Percentiles rank a stretch among this genome's conserved stretches.
phyloP scores from a whole-genome alignment of 1,140 invertebrate species.

The Magallana gigas region DNA sequence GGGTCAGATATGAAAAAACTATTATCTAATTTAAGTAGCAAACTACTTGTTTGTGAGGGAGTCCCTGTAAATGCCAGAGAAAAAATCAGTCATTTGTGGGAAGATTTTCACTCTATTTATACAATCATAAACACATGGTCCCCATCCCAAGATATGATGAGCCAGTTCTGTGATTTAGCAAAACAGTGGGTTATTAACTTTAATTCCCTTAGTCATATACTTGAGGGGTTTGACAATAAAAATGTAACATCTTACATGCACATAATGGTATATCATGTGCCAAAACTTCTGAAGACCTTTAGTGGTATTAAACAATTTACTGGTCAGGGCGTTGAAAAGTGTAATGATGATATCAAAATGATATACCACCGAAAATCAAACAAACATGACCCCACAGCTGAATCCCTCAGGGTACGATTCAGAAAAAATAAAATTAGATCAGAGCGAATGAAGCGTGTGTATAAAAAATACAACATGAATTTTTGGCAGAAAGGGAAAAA shows the following conservation, averaged over 20 bases:
- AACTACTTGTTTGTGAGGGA: too few relatives aligned
- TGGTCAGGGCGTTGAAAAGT: constrained; percentile 47
- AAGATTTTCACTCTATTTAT: constrained; percentile 22
- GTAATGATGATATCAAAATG: constrained; percentile 41
- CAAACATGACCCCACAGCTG: constrained; percentile 31
- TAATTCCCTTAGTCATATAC: neutral
- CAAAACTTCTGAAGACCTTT: constrained; percentile 2
- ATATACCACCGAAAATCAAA: constrained; percentile 46
- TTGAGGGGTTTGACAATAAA: constrained; percentile 41
- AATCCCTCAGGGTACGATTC: constrained; percentile 4
- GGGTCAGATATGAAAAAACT: constrained; percentile 42
- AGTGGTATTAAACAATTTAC: constrained; percentile 37
- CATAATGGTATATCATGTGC: constrained; percentile 46
- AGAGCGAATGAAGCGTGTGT: neutral
- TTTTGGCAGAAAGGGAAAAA: too few relatives aligned
- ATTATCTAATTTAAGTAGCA: neutral
- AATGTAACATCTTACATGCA: constrained; percentile 43
- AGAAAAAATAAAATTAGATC: constrained; percentile 11
- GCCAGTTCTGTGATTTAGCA: neutral
- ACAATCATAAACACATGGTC: neutral
- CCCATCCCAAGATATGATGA: neutral
- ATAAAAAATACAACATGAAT: neutral
- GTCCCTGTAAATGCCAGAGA: neutral
- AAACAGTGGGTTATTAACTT: constrained; percentile 1
- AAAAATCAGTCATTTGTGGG: constrained; percentile 12